phyloP scores from a whole-genome alignment of 1,140 invertebrate genomes.

The Acromyrmex heyeri region DNA sequence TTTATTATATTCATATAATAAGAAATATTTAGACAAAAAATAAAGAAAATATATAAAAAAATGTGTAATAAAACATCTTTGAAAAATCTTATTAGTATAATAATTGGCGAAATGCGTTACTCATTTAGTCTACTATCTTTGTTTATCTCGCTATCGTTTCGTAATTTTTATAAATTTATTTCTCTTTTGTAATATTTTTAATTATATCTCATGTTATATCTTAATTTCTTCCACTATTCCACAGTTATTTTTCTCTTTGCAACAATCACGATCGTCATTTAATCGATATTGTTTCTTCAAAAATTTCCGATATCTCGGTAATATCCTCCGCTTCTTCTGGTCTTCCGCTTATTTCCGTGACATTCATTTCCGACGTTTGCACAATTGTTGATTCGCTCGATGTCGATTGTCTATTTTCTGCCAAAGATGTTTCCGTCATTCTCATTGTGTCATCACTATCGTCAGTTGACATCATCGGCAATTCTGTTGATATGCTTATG shows the following conservation, averaged over 20 bases:
- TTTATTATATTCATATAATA: neutral
- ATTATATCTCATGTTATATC: neutral
- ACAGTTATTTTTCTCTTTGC: neutral
- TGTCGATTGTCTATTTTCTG: neutral
- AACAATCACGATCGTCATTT: conserved; percentile 8
- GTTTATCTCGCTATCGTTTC: neutral
- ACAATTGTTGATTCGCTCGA: neutral
- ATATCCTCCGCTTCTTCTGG: neutral
- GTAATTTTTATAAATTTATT: neutral
- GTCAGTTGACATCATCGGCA: conserved; percentile 39
- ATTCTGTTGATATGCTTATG: conserved; percentile 71
- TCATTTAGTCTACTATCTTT: neutral
- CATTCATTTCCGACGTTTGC: conserved; percentile 33
- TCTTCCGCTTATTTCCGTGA: neutral
- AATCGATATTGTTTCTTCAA: conserved; percentile 25
- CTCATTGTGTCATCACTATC: conserved; percentile 3
- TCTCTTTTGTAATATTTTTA: neutral
- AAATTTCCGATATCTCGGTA: neutral
- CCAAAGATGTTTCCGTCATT: neutral
- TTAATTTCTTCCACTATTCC: neutral
- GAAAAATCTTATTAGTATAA: neutral
- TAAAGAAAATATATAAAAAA: neutral
- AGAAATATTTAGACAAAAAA: neutral
- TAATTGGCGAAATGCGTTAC: neutral
- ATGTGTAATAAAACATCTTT: neutral